Conservation (phyloP, 2,888 invertebrate species). For the Octodonta nipae region DNA sequence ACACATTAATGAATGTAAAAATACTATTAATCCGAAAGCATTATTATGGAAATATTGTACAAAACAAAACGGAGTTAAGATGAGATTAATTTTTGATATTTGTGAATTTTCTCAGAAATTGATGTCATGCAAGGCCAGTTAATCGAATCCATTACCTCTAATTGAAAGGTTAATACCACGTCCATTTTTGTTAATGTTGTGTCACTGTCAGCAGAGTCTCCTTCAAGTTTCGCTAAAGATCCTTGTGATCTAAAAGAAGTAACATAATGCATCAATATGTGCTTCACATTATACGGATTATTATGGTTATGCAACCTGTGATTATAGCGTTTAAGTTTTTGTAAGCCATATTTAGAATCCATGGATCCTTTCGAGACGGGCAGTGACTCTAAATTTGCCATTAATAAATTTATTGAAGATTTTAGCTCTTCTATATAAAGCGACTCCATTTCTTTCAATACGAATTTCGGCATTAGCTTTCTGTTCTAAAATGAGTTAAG, state of each 20-base stretch:
- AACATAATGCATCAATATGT: slow-evolving; percentile 39
- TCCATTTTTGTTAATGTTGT: slow-evolving; percentile 94
- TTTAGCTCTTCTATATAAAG: slow-evolving; percentile 97
- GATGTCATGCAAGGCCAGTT: no score
- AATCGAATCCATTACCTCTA: slow-evolving; percentile 83
- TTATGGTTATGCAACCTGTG: slow-evolving; percentile 67
- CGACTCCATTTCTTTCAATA: slow-evolving; percentile 99
- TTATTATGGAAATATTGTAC: no score
- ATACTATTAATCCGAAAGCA: no score
- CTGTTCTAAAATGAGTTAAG: slow-evolving; percentile 56
- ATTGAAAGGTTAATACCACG: slow-evolving; percentile 90
- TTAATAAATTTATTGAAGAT: slow-evolving; percentile 91
- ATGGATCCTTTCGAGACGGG: slow-evolving; percentile 97
- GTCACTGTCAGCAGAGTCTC: slow-evolving; percentile 89
- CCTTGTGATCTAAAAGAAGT: slow-evolving; percentile 68
- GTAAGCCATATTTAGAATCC: slow-evolving; percentile 92
- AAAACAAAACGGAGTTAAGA: no score
- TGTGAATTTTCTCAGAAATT: no score
- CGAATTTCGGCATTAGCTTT: slow-evolving; percentile 97
- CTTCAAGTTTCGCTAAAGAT: slow-evolving; percentile 83
- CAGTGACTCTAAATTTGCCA: slow-evolving; percentile 96
- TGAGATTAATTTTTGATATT: no score
- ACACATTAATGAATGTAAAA: no score
- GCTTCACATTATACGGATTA: slow-evolving; percentile 38
- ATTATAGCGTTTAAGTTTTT: slow-evolving; percentile 95